Percentiles rank a stretch among this genome's conserved stretches.
phyloP scores from a whole-genome alignment of 2,888 invertebrate genomes.

The Nasonia oneida region DNA sequence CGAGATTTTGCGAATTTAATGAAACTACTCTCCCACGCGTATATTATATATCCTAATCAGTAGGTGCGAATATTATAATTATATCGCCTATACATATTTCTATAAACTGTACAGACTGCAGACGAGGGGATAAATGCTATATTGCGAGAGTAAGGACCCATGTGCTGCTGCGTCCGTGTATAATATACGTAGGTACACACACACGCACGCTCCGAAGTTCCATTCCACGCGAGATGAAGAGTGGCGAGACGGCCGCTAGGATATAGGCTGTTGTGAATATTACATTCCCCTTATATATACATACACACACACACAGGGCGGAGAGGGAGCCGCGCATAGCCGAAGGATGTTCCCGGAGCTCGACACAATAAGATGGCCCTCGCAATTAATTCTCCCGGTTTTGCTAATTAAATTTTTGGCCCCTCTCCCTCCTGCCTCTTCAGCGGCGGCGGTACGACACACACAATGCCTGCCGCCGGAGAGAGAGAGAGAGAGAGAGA shows the following conservation, averaged over 20 bases:
- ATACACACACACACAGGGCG: not conserved
- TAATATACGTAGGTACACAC: not conserved
- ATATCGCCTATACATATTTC: too few species aligned
- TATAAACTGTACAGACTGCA: too few species aligned
- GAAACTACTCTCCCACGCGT: not conserved
- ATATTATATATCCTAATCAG: not conserved
- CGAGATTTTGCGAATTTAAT: not conserved
- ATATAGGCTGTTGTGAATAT: conserved; percentile 75
- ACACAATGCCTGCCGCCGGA: conserved; percentile 35
- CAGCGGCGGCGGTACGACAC: not conserved
- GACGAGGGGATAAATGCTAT: not conserved
- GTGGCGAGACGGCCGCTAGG: conserved; percentile 16
- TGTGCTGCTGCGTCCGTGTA: not conserved
- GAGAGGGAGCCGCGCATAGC: conserved; percentile 50
- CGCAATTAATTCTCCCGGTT: conserved; percentile 77
- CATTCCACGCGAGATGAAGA: conserved; percentile 39
- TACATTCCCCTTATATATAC: conserved; percentile 76
- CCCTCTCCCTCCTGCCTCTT: conserved; percentile 50
- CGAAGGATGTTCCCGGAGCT: conserved; percentile 59
- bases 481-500: not conserved
- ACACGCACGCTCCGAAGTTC: conserved; percentile 6
- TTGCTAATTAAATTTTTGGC: conserved; percentile 78
- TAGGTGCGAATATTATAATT: too few species aligned
- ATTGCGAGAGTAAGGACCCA: not conserved
- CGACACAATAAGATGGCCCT: conserved; percentile 74